Conservation (phyloP, 2,797 vertebrate genomes). For the Cottoperca gobio region DNA sequence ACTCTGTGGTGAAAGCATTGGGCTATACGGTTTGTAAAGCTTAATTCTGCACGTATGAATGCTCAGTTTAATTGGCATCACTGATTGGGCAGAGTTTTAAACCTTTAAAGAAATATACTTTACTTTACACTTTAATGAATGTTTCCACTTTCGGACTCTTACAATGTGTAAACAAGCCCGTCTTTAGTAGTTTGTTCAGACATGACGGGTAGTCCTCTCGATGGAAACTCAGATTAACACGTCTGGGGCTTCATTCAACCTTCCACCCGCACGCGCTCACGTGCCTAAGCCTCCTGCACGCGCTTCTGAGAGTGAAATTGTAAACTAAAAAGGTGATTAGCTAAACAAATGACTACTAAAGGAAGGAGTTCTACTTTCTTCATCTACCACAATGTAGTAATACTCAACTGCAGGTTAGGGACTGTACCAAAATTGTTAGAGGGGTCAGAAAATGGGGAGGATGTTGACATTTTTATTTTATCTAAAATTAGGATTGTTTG, state of each 20-base stretch:
- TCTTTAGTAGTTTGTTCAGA: not conserved
- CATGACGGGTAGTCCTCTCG: slow-evolving; percentile 13
- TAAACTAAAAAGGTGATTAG: not conserved
- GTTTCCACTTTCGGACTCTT: not conserved
- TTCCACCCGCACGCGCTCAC: slow-evolving; percentile 3
- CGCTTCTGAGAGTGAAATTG: not conserved
- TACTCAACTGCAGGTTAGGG: not conserved
- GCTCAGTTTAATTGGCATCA: not conserved
- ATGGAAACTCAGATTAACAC: slow-evolving; percentile 60
- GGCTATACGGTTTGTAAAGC: slow-evolving; percentile 50
- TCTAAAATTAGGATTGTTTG: not conserved
- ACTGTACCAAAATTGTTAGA: not conserved
- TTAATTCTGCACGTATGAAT: slow-evolving; percentile 24
- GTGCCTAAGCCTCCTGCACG: not conserved
- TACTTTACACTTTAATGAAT: too few relatives aligned
- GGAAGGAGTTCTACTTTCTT: not conserved
- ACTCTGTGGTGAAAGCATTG: too few relatives aligned
- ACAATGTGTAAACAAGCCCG: not conserved
- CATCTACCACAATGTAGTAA: not conserved
- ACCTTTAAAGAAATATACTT: too few relatives aligned
- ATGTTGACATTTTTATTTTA: not conserved
- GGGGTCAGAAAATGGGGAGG: not conserved
- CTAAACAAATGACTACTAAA: not conserved
- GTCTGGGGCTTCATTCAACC: slow-evolving; percentile 58
- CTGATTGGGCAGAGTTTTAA: too few relatives aligned